Base-by-base conservation (phyloP, 2,113 vertebrate species). In the Noctilio leporinus region DNA sequence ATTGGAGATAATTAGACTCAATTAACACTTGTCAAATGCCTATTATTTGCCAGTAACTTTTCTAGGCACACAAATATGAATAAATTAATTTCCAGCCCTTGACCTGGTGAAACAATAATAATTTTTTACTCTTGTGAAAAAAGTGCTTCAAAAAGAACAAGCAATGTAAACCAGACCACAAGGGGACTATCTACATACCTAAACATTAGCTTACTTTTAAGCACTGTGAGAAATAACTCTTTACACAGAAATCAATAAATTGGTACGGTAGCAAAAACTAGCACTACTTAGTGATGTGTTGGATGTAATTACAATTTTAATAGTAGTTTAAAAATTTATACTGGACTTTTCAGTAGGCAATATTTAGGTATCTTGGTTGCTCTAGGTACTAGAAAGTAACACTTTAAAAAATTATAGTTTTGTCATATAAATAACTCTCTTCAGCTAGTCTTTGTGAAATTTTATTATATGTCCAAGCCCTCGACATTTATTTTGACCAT, bases 21-120 rank as follows among this genome's bases (percentile, higher is more conserved):
- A 30, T 86, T 94, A 96, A 49, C 51, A 72, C 84, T 92, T 92
- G 72, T 95, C 55, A 96, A 92, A 86, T 93, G 64, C 55, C 43
- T 83, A 4, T 75, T 76, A 43, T 70, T 70, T 92, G 43, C 55
- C 19, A 95, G 40, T 24, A 55, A 65, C 78, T 93, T 96, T 89
- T 95, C 65, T 83, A 83, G 89, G 43, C 49, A 87, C 16, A 80
- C 43, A 91, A 92, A 86, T 91, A 73, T 81, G 57, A 91, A 83
- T 84, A 78, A 84, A 73, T 89, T 73, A 86, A 19, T 76, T 96
- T 89, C 7, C 7, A 91, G 49, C 28, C 19, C 55, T 86, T 81
- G 67, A 75, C 53, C 33, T 94, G 49, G 33, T 69, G 16, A 94
- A 89, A 75, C 51, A 64, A 85, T 80, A 78, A 43, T 47, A n/a